Evolutionary conservation across 2,888 invertebrate species (phyloP), one percentile per base, ranked within the genome.

Genomic region (Pachymerium ferrugineum): DNA sequence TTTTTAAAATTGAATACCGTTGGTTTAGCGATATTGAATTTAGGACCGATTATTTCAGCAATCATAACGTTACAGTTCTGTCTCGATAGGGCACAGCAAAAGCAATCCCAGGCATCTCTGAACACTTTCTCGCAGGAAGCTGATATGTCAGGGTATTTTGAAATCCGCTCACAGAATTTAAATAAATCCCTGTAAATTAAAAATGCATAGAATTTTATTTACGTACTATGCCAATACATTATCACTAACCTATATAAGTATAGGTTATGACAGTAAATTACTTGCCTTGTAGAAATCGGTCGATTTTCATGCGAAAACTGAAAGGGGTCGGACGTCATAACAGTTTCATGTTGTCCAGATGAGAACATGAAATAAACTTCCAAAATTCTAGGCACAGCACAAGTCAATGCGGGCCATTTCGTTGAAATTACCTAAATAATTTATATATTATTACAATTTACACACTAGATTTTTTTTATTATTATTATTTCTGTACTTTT

Each of bases 21-120:
- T 0, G 89, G 89, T 80, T 88, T 89, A 0, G 91, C 87, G 31
- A 96, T 89, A 35, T 95, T 95, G 69, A 97, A 85, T 79, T 89
- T 89, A 0, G 89, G 87, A 10, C 92, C 92, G 72, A 97, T 89
- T 77, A 88, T 87, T 77, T 87, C 87, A 0, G 92, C 89, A 28
- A 93, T 81, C 79, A 86, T 85, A 72, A 90, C 81, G 80, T 91
- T 88, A 72, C 54, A 8, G n/a, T 73, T 54, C 16, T 79, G 78
- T 76, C 82, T 87, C 0, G 90, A 83, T 30, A 91, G 86, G 28
- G 92, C 91, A 73, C 90, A 90, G 76, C 93, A 92, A 82, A 97
- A 97, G 76, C 96, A 89, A 80, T 97, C 96, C 25, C 94, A 87
- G 0, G 94, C 93, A 82, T 97, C 93, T 84, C 94, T 91, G 67